These are phyloP conservation scores for Chroicocephalus ridibundus DNA, from an alignment of 2,113 vertebrate species.

Conservation along the genomic window DNA sequence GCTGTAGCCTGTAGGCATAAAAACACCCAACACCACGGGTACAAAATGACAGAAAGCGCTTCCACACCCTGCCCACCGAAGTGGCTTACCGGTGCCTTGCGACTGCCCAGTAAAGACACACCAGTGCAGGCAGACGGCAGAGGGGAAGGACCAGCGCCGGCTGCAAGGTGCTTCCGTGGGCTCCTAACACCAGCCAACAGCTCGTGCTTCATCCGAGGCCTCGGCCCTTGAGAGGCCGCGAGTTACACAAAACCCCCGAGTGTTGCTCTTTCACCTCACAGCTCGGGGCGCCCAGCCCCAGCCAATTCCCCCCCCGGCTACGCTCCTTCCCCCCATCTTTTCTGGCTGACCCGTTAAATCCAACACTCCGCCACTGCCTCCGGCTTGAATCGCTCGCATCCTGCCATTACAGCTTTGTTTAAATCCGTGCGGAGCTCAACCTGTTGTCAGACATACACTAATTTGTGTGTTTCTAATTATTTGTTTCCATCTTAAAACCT, in stretches of 20 bases:
- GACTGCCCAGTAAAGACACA: neutral
- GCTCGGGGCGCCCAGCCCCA: neutral
- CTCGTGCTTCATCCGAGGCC: accelerated
- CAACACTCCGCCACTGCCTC: neutral
- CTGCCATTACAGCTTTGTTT: slow-evolving; percentile 39
- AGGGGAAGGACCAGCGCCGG: accelerated
- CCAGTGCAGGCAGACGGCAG: neutral
- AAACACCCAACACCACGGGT: neutral
- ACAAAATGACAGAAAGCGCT: neutral
- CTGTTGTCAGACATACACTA: slow-evolving; percentile 58
- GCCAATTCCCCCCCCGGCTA: neutral
- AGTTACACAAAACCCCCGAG: neutral
- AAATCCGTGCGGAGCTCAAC: slow-evolving; percentile 4
- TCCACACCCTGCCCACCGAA: neutral
- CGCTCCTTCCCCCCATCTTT: neutral
- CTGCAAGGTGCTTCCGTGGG: neutral
- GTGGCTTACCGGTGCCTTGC: neutral
- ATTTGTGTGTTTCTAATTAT: slow-evolving; percentile 60
- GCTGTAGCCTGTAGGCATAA: neutral
- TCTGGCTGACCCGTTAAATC: neutral
- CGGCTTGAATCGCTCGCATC: neutral
- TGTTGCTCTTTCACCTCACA: neutral
- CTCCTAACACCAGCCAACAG: neutral
- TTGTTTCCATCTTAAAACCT: slow-evolving; percentile 67
- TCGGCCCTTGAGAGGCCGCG: accelerated